Conservation (phyloP, 2,113 vertebrate genomes). For the Octodon degus region DNA sequence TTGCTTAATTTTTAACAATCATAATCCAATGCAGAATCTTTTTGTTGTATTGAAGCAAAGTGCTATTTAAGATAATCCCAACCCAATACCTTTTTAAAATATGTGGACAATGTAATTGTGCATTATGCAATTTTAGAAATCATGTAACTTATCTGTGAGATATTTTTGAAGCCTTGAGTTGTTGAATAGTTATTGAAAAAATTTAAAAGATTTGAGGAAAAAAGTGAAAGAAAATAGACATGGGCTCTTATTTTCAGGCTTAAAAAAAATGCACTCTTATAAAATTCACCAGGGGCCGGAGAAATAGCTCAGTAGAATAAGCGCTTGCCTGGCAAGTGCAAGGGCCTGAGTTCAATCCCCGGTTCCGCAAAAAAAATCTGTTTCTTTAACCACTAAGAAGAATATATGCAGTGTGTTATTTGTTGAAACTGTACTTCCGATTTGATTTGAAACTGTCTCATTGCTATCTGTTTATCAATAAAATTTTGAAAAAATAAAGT, state of each 20-base stretch:
- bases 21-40: neutral
- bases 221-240: neutral
- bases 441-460: too few species aligned
- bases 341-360: too few species aligned
- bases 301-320: too few species aligned
- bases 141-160: neutral
- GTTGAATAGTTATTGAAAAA: constrained; percentile 11
- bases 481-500: too few species aligned
- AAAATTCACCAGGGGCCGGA: too few species aligned
- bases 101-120: neutral
- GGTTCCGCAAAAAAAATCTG: too few species aligned
- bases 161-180: neutral
- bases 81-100: constrained; percentile 25
- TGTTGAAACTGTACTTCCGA: too few species aligned
- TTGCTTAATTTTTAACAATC: constrained; percentile 44
- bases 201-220: constrained; percentile 6
- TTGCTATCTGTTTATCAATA: too few species aligned
- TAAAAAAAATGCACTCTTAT: neutral
- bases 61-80: constrained; percentile 21
- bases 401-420: too few species aligned
- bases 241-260: neutral
- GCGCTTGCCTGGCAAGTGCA: too few species aligned
- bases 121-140: constrained; percentile 45
- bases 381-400: too few species aligned
- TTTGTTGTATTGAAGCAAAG: neutral